Base-by-base conservation (phyloP, 2,797 vertebrate species). In the Lacerta agilis region DNA sequence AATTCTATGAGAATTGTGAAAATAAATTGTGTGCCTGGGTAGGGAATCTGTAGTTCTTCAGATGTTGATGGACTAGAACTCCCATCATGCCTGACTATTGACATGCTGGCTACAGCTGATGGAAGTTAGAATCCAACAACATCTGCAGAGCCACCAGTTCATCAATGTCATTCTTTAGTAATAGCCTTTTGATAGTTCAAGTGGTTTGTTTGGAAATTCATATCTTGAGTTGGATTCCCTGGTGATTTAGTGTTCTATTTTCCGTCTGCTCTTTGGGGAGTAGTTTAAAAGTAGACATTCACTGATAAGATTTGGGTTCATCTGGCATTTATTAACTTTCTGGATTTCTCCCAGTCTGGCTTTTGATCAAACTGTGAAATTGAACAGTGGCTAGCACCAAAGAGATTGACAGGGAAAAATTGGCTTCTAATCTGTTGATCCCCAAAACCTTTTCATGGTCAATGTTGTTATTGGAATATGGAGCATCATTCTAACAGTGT, bases 261-360 rank as follows among this genome's bases (percentile, higher is more conserved):
- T 43, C 18, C 58, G 1, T 36, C 29, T 4, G 45, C 11, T 73
- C 36, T 79, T 84, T 61, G 5, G 3, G 15, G 15, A 61, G 5
- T 18, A 69, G 17, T 23, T 61, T 78, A 15, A 78, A 88, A 84
- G 3, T 17, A 73, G 27, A 72, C 25, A 58, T 25, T 73, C 78
- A 64, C 15, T 67, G 25, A 69, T 29, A 43, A 45, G 23, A 79
- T 85, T 79, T 23, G 61, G n/a, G 8, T 73, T 5, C 77, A 85
- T 73, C 23, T 88, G 77, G 49, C 36, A 20, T 79, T 80, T 73
- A 73, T 79, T 80, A 88, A 69, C 38, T 85, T 84, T 23, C 27
- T 55, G 77, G 76, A 72, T n/a, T 72, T 79, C 20, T 58, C 75
- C 29, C 75, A 20, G 23, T 80, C n/a, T 84, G 55, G 76, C 38